Base-by-base conservation (phyloP, 1,140 invertebrate genomes). In the Scaptomyza graminum region DNA sequence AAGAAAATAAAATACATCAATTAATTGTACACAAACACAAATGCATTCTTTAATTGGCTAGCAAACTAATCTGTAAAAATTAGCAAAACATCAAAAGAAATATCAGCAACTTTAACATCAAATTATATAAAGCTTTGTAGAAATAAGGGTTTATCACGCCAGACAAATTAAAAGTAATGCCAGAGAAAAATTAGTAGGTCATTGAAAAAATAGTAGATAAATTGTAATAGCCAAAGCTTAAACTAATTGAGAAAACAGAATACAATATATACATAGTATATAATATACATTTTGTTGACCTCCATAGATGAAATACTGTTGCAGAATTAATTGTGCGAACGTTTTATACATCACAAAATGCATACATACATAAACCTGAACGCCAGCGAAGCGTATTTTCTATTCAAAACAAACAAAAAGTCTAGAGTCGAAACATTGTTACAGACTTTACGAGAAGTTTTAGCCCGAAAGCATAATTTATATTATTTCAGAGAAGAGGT, bases 1-100 rank as follows among this genome's bases (percentile, higher is more conserved):
- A 74, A 59, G 54, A 57, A 76, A 67, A 75, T 55, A 59, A 74
- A 18, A 44, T 25, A 41, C 41, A 54, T 18, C 39, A 39, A 46
- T 56, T 64, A 25, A 49, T 61, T 47, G 22, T 8, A 47, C 9
- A 37, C 34, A 37, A 8, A 37, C 34, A 41, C 37, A 41, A n/a
- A 41, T 41, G 5, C 37, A 41, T 41, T 41, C 8, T 12, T n/a
- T 41, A 41, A 41, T 41, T 41, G 37, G 31, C 31, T 34, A 34
- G 31, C 31, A 34, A 34, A 34, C 8, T 34, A 34, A 8, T 34
- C 31, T 34, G 31, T 34, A 34, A 34, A 34, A 34, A 9, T 34
- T 34, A 2, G 31, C 31, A 9, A 34, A 34, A 34, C 6, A 34
- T 0, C n/a, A n/a, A 34, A 9, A 34, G 1, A 9, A 8, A 34